Percentiles rank a stretch among this genome's conserved stretches.
These are phyloP conservation scores for Clarias batrachus DNA, from an alignment of 2,113 vertebrate genomes.

Conservation along the genomic window DNA sequence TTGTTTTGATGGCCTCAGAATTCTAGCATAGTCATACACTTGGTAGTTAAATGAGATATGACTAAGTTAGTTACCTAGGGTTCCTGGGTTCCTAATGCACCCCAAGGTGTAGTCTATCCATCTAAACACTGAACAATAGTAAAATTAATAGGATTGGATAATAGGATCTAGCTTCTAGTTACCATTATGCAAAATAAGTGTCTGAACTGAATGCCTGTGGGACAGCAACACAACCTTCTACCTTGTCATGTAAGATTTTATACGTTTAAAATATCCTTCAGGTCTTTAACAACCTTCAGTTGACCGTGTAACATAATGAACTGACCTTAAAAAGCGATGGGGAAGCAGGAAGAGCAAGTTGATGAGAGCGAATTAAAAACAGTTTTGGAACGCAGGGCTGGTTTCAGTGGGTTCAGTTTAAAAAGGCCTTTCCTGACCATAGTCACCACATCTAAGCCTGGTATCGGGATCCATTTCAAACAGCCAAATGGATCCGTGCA, in stretches of 20 bases:
- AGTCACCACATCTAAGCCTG: slow-evolving; percentile 44
- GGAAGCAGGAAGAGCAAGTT: background rate
- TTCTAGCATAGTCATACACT: background rate
- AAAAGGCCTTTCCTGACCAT: slow-evolving; percentile 15
- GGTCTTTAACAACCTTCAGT: background rate
- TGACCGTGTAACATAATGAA: background rate
- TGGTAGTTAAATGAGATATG: background rate
- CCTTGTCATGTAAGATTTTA: background rate
- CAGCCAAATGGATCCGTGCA: background rate
- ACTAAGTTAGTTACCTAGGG: background rate
- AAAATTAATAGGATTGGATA: background rate
- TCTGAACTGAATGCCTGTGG: background rate
- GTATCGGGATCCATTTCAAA: background rate
- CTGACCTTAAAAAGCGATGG: background rate
- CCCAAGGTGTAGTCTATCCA: background rate
- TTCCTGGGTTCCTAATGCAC: background rate
- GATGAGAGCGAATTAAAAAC: slow-evolving; percentile 5
- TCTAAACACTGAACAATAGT: background rate
- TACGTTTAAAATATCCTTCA: background rate
- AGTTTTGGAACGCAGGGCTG: slow-evolving; percentile 12
- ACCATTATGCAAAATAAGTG: background rate
- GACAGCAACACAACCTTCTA: background rate
- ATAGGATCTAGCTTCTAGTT: background rate
- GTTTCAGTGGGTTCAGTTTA: slow-evolving; percentile 7
- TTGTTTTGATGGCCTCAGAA: background rate